phyloP scores from a whole-genome alignment of 2,113 vertebrate genomes.

The Zeus faber region DNA sequence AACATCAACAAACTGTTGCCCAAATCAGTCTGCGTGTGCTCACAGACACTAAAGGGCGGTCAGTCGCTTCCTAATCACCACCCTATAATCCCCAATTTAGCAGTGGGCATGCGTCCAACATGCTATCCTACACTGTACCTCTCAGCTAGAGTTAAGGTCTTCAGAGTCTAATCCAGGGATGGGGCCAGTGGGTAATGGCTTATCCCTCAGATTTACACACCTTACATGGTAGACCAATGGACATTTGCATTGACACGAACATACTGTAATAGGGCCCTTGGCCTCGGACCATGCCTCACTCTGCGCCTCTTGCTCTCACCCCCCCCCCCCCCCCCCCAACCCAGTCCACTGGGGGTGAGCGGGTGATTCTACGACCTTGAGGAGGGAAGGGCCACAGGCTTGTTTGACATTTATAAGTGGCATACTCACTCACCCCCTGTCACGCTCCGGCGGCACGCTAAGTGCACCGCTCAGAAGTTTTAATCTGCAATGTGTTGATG shows the following conservation, averaged over 20 bases:
- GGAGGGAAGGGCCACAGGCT: slow-evolving; percentile 27
- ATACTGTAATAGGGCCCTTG: not conserved
- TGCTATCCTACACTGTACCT: too few species aligned
- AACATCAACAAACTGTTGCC: too few species aligned
- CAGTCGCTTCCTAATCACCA: too few species aligned
- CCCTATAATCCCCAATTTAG: too few species aligned
- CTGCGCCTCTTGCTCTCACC: slow-evolving; percentile 28
- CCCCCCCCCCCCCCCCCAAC: slow-evolving; percentile 32
- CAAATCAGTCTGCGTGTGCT: too few species aligned
- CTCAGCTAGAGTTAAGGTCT: too few species aligned
- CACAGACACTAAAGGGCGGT: too few species aligned
- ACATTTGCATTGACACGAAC: not conserved
- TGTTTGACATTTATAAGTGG: slow-evolving; percentile 63
- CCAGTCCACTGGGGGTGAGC: slow-evolving; percentile 8
- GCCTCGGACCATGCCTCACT: slow-evolving; percentile 48
- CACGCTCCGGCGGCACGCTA: slow-evolving; percentile 36
- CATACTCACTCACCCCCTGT: too few species aligned
- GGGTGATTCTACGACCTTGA: slow-evolving; percentile 43
- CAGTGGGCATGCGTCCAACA: too few species aligned
- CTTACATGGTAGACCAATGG: not conserved
- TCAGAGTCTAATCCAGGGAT: too few species aligned
- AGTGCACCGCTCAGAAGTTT: slow-evolving; percentile 57
- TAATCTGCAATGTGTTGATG: slow-evolving; percentile 62
- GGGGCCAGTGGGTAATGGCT: not conserved
- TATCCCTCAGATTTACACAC: not conserved